Percentiles rank a stretch among this genome's conserved stretches.
Conservation (phyloP, 2,888 invertebrate species). For the Diploptera punctata region DNA sequence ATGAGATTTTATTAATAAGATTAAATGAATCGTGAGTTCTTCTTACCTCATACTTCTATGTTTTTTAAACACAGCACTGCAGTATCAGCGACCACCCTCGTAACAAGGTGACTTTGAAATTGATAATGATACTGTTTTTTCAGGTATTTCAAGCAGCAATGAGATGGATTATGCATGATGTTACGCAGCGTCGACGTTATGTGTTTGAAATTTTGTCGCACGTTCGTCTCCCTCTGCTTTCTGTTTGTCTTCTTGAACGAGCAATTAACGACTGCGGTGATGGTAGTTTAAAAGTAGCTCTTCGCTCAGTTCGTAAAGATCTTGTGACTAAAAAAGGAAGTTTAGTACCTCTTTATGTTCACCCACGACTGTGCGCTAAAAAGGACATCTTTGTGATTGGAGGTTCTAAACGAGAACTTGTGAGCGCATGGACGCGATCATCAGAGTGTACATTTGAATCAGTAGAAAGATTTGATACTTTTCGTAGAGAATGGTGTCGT, state of each 20-base stretch:
- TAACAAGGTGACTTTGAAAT: no score
- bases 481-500: slow-evolving; percentile 78
- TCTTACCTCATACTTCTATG: no score
- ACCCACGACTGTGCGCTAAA: slow-evolving; percentile 84
- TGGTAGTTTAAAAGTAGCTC: slow-evolving; percentile 75
- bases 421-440: slow-evolving; percentile 72
- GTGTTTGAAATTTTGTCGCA: slow-evolving; percentile 86
- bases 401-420: slow-evolving; percentile 81
- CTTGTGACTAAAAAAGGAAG: slow-evolving; percentile 72
- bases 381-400: slow-evolving; percentile 89
- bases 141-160: slow-evolving; percentile 85
- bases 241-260: slow-evolving; percentile 77
- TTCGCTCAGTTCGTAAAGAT: slow-evolving; percentile 80
- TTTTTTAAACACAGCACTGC: no score
- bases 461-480: slow-evolving; percentile 83
- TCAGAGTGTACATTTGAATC: slow-evolving; percentile 84
- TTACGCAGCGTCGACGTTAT: slow-evolving; percentile 75
- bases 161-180: slow-evolving; percentile 86
- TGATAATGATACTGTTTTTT: no score
- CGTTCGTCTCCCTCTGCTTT: slow-evolving; percentile 83
- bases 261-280: slow-evolving; percentile 80
- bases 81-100: no score
- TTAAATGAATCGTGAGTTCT: no score
- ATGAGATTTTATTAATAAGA: no score
- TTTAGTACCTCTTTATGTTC: slow-evolving; percentile 75